Base-by-base conservation (phyloP, 2,797 vertebrate genomes). In the Peromyscus attwateri region DNA sequence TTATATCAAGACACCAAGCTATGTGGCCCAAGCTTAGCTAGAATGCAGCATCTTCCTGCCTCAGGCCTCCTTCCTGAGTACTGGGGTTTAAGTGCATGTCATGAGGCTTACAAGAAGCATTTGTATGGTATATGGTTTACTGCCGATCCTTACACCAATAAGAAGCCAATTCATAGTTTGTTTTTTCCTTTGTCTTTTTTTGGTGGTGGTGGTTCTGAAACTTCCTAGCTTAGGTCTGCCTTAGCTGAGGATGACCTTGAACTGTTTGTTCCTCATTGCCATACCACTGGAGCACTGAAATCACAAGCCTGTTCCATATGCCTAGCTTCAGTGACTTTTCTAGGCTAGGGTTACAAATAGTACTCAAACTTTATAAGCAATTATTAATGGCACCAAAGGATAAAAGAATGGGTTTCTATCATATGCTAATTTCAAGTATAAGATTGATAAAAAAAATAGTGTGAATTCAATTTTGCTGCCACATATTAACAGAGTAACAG, bases 361-460 rank as follows among this genome's bases (percentile, higher is more conserved):
- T 80, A 90, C 12, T 57, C 88, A 57, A 93, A 93, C 11, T 88
- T 43, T n/a, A 75, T 14, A 10, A 7, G 25, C 13, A 91, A 96
- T 80, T 79, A 16, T 52, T 79, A 52, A 46, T n/a, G 83, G 71
- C n/a, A 46, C 90, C 55, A 52, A 91, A 81, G 9, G 31, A 25
- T 81, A 80, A 71, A 83, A 60, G 40, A 66, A 62, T 87, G 40
- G 87, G 60, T 89, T 95, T 49, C 62, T 82, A 88, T 27, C 55
- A 92, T 43, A 87, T 27, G 62, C 3, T 92, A 23, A 79, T 90
- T 95, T 87, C 55, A 94, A 87, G 21, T 52, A 55, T 17, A 77
- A 52, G 55, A 94, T 31, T 95, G 62, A 96, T 70, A 87, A 29
- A 96, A 29, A 96, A 90, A 96, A 90, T 12, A 80, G 17, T 70